Conservation (phyloP, 2,797 vertebrate species). For the Momotus momota region DNA sequence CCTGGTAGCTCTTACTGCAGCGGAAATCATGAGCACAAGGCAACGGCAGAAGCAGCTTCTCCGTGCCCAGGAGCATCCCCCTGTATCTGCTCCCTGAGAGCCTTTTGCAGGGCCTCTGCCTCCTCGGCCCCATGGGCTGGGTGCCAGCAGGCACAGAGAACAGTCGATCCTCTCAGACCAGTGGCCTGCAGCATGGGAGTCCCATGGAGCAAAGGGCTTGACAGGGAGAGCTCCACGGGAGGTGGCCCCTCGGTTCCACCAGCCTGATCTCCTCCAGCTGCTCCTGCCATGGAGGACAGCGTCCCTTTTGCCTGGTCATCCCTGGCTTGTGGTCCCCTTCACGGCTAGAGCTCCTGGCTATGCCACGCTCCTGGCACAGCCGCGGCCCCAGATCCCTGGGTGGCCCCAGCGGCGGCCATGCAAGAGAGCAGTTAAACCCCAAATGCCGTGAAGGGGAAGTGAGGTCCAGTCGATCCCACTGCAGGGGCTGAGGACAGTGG, state of each 20-base stretch:
- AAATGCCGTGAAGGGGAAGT: neutral
- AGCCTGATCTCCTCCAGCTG: fast-evolving
- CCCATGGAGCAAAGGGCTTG: fast-evolving
- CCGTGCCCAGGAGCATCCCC: neutral
- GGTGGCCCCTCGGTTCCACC: neutral
- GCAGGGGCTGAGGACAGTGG: neutral
- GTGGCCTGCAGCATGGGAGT: neutral
- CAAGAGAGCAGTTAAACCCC: neutral
- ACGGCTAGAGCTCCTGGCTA: neutral
- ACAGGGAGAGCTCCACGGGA: fast-evolving
- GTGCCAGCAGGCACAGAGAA: neutral
- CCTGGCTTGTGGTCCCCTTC: fast-evolving
- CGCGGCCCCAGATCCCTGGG: neutral
- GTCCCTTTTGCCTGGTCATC: neutral
- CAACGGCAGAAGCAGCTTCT: neutral
- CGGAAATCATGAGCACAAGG: fast-evolving
- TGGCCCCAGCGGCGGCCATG: fast-evolving
- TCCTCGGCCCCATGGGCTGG: fast-evolving
- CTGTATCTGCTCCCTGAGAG: neutral
- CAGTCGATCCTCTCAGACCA: neutral
- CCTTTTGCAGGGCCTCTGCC: neutral
- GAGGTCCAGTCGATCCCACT: neutral
- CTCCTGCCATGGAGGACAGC: neutral
- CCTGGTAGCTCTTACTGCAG: neutral
- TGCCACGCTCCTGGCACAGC: neutral